Evolutionary conservation across 1,140 invertebrate species (phyloP), one percentile per base, ranked within the genome.

Genomic region (Cyclina sinensis): DNA sequence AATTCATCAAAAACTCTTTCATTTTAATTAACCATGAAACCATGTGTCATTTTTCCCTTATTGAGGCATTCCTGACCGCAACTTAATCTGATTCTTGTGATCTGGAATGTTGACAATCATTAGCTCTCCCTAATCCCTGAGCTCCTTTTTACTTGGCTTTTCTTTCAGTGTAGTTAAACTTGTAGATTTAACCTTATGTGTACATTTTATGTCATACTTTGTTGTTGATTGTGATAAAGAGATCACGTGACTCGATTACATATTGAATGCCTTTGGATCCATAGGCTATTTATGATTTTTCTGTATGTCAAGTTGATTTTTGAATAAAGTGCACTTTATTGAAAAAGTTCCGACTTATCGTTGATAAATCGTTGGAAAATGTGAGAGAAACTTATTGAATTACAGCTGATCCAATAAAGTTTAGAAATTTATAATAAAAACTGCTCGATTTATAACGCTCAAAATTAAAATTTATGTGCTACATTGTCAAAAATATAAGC

Each of bases 241-340:
- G 59, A 70, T 70, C 81, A 51, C 81, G 81, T 83, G 81, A 83
- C 46, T 83, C 39, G 37, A 48, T 32, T 78, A 51, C 24, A 46
- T 70, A 16, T 78, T 1, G 35, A 80, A n/a, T 62, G 54, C 39
- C 48, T 81, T 46, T 83, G 81, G 81, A 83, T 83, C 81, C 81
- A 83, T 35, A n/a, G 74, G 74, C 70, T 81, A 39, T 43, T n/a
- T 81, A 57, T 68, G 27, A 7, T 70, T 59, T 24, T 46, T 70
- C 9, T 62, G 51, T 62, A 62, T 62, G 32, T 81, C 5, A 65
- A 27, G 18, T 83, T 27, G 24, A 51, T 18, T 54, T 81, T 57
- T 68, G 43, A 83, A 83, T 83, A 83, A 83, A 83, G 81, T 83
- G 81, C 81, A 83, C 81, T 83, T 83, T 70, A 83, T 70, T 78